Base-by-base conservation (phyloP, 1,140 invertebrate genomes). In the Amyelois transitella region DNA sequence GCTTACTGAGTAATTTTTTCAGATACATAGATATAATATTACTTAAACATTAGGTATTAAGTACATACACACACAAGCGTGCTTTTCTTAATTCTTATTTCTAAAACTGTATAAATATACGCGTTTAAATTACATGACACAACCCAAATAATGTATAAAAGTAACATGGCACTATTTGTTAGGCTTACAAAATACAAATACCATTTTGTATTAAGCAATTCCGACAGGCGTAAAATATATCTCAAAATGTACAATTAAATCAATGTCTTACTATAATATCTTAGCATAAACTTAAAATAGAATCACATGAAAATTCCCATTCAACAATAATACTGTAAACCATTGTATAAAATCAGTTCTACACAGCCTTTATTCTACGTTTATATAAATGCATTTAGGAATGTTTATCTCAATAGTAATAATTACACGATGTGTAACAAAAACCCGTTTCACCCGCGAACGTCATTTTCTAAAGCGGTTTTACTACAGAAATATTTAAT, bases 291-390 rank as follows among this genome's bases (percentile, higher is more conserved):
- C 25, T 52, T 56, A 55, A 43, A 20, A 50, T 59, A 64, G 75
- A 90, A 91, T 93, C 56, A 94, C 79, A 83, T 93, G 92, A 6
- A 92, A 93, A 21, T 55, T 59, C 53, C 48, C 52, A 52, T 58
- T 64, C 55, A 65, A 19, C 5, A 48, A 60, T 75, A 76, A 76
- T 76, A 76, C 73, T 76, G 73, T 53, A 71, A 65, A 64, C 54
- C 59, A 51, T 32, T 45, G 53, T 10, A n/a, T n/a, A 43, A 65
- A 62, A 65, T 70, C 57, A 58, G 54, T 55, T 25, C 62, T 71
- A 73, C 70, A 73, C 68, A 75, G 64, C 66, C 66, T 61, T 66
- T 21, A 53, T n/a, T n/a, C n/a, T 55, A 50, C 18, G 49, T 21
- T 43, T 53, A 50, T 43, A 56, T 68, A 72, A 72, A 72, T 72